Conservation (phyloP, 1,140 invertebrate species). For the Mya arenaria region DNA sequence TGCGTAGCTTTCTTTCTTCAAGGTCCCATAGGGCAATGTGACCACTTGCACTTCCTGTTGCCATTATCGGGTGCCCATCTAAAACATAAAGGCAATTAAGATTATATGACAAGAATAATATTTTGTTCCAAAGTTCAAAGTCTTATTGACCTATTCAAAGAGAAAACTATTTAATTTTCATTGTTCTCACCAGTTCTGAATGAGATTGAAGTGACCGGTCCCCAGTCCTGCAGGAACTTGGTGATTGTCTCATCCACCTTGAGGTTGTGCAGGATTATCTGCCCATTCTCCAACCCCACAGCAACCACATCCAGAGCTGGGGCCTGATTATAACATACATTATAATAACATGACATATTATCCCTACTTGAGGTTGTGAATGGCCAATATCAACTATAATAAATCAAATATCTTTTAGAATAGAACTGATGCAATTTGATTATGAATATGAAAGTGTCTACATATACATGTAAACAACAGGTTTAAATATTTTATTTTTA, state of each 20-base stretch:
- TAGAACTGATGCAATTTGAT: too few relatives aligned
- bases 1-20: conserved; percentile 90
- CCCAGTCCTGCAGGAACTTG: conserved; percentile 95
- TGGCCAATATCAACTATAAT: not conserved
- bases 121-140: too few relatives aligned
- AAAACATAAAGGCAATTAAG: too few relatives aligned
- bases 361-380: not conserved
- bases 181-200: conserved; percentile 87
- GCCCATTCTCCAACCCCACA: conserved; percentile 91
- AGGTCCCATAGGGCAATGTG: conserved; percentile 97
- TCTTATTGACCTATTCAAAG: too few relatives aligned
- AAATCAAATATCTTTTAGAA: too few relatives aligned
- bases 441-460: too few relatives aligned
- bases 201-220: conserved; percentile 90
- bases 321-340: conserved; percentile 80
- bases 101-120: too few relatives aligned
- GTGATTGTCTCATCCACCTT: conserved; percentile 92
- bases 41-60: conserved; percentile 87
- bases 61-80: conserved; percentile 93
- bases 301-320: conserved; percentile 95
- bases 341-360: not conserved
- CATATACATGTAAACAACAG: too few relatives aligned
- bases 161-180: too few relatives aligned
- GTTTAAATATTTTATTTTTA: too few relatives aligned
- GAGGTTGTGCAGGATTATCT: conserved; percentile 94